Evolutionary conservation across 37 sponge, comb jelly and placozoan species (phyloP), one percentile per base, ranked within the genome.

Genomic region (Eunapius fragilis): DNA sequence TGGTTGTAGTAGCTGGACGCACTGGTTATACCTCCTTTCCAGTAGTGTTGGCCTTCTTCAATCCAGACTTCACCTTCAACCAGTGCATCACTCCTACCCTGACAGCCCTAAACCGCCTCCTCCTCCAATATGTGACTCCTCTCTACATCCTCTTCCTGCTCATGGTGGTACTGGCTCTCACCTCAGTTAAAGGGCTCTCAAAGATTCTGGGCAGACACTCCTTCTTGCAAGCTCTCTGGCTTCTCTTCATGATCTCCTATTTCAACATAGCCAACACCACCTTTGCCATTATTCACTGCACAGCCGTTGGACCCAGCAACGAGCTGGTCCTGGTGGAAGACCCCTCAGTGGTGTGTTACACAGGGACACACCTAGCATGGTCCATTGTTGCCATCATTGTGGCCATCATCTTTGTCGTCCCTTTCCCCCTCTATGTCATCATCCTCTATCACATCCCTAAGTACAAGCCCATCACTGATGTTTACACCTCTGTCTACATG

Each of bases 41-140:
- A 68, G 12, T 72, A 3, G 68, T 72, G 38, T 76, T 86, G 23
- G 49, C 86, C 30, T 72, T 89, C 80, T 85, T 88, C 80, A 81
- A 88, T 78, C 76, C 91, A 2, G 87, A 93, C 80, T 93, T 89
- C 75, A 87, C 93, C 67, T 89, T 93, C 78, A 79, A 83, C 76
- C 72, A 80, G 31, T 93, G 93, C 83, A 71, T 93, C 82, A 86
- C 87, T 13, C 68, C 87, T 3, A 33, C 58, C 58, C 80, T 93
- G 23, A 77, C 75, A 25, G 90, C 72, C 22, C 68, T 93, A 2
- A 47, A 68, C 4, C 49, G 85, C 0, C 75, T 86, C 14, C 31
- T 72, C 37, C 75, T 89, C 47, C 86, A 82, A 74, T 93, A 83
- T 37, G 71, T 89, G n/a, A 86, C 93, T 11, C 93, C 93, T 13